Conservation (phyloP, 2,888 invertebrate species). For the Stegophylla sp. region DNA sequence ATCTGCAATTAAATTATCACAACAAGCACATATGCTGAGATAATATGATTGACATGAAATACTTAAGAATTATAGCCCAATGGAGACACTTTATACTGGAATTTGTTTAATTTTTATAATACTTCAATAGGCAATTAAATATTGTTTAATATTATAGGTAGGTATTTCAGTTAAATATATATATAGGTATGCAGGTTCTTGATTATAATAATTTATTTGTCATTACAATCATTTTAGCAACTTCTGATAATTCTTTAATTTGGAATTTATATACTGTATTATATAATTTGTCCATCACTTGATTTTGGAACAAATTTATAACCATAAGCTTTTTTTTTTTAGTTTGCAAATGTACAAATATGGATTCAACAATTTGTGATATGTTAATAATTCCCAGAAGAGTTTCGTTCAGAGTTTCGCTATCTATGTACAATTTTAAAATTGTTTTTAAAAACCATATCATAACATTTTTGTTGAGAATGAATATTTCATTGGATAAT, state of each 20-base stretch:
- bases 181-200: no score
- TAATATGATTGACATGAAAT: no score
- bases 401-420: neutral
- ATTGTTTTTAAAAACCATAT: slow-evolving; percentile 23
- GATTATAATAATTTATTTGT: no score
- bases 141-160: no score
- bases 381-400: slow-evolving; percentile 24
- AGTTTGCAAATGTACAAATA: slow-evolving; percentile 8
- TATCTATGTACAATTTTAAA: slow-evolving; percentile 9
- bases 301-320: slow-evolving; percentile 16
- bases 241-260: slow-evolving; percentile 4
- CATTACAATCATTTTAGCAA: slow-evolving; percentile 15
- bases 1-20: no score
- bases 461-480: slow-evolving; percentile 21
- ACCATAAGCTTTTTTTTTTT: neutral
- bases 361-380: slow-evolving; percentile 6
- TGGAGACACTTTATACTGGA: no score
- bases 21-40: no score
- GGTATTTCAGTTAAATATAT: no score
- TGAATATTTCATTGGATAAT: neutral
- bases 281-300: slow-evolving; percentile 18
- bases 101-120: no score
- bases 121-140: no score
- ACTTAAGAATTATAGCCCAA: no score
- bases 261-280: slow-evolving; percentile 21